Percentiles rank a stretch among this genome's conserved stretches.
Evolutionary conservation across 2,113 vertebrate genomes (phyloP).

Genomic region (Scatophagus argus): DNA sequence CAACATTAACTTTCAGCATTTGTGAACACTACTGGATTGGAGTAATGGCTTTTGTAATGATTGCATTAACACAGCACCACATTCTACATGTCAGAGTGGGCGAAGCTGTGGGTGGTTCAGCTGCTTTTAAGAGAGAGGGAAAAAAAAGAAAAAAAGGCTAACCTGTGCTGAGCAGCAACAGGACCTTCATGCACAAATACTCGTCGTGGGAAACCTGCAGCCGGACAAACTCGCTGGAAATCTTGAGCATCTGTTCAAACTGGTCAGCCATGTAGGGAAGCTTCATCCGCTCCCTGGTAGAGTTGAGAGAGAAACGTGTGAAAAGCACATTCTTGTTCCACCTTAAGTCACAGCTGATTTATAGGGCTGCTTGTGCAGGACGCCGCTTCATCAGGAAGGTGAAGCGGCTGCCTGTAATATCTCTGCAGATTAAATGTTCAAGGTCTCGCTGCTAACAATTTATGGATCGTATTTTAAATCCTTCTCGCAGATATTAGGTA

Average conservation of each 20-base stretch:
- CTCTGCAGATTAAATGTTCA: conserved; percentile 6
- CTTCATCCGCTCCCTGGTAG: conserved; percentile 91
- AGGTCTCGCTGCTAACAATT: conserved; percentile 14
- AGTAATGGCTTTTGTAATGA: conserved; percentile 28
- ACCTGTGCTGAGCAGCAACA: conserved; percentile 97
- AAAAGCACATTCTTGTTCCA: not conserved
- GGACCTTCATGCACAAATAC: conserved; percentile 98
- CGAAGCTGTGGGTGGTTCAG: not conserved
- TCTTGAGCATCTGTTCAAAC: conserved; percentile 95
- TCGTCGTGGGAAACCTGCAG: conserved; percentile 98
- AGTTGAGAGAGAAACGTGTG: conserved; percentile 1
- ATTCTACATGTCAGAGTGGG: not conserved
- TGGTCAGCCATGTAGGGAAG: conserved; percentile 95
- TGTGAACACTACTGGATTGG: conserved; percentile 1
- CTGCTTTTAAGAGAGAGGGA: too few species aligned
- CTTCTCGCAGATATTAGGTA: conserved; percentile 19
- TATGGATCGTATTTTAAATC: conserved; percentile 28
- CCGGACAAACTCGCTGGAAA: conserved; percentile 92
- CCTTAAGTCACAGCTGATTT: not conserved
- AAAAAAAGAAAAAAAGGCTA: conserved; percentile 55
- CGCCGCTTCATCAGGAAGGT: not conserved
- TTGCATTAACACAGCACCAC: not conserved
- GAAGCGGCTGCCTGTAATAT: conserved; percentile 2
- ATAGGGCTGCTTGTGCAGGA: not conserved
- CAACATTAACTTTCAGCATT: not conserved